phyloP scores from a whole-genome alignment of 1,140 invertebrate species.

The Propsilocerus akamusi region DNA sequence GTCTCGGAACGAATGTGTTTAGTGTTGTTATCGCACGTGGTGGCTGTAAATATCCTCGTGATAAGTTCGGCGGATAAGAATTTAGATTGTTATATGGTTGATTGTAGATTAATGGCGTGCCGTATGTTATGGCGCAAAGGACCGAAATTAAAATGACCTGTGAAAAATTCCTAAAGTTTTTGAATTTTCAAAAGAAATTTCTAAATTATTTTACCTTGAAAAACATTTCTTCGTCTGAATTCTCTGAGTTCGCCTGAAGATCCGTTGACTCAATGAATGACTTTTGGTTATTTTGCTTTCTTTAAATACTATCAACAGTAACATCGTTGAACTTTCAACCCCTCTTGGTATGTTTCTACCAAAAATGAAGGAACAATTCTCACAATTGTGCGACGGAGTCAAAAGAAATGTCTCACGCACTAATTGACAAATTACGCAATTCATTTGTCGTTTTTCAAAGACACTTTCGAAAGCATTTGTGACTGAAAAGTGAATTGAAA shows the following conservation, averaged over 20 bases:
- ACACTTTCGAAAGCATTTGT: too few relatives aligned
- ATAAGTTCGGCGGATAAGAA: not conserved
- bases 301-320: too few relatives aligned
- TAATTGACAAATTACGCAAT: too few relatives aligned
- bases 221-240: not conserved
- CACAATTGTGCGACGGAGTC: too few relatives aligned
- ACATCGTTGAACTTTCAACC: too few relatives aligned
- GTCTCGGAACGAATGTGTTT: not conserved
- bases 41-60: not conserved
- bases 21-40: not conserved
- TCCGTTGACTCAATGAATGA: not conserved
- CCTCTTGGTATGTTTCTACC: too few relatives aligned
- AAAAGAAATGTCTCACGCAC: too few relatives aligned
- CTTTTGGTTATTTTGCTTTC: not conserved
- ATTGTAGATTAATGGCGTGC: not conserved
- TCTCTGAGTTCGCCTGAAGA: too few relatives aligned
- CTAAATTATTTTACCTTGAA: not conserved
- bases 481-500: too few relatives aligned
- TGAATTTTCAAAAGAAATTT: too few relatives aligned
- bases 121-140: not conserved
- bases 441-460: too few relatives aligned
- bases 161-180: not conserved
- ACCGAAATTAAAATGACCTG: not conserved
- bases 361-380: too few relatives aligned
- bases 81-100: not conserved